Evolutionary conservation across 1,140 invertebrate species (phyloP), one percentile per base, ranked within the genome.

Genomic region (Adelges cooleyi): DNA sequence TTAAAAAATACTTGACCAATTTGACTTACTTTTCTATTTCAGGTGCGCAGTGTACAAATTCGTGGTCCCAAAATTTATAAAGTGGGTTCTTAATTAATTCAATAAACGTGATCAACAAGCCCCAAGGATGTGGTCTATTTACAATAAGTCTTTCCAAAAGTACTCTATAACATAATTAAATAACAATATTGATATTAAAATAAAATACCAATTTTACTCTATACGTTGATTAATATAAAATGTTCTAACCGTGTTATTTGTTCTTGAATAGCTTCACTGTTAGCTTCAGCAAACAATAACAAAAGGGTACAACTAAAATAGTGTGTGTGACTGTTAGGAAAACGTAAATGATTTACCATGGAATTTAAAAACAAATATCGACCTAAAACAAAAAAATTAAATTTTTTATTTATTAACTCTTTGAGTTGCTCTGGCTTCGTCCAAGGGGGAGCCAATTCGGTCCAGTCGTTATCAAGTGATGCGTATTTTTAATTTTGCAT

Each of bases 41-140:
- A 9, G 95, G 94, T 27, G 95, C 94, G 78, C 95, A 99, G 73
- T 95, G 90, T 0, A 99, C 95, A 80, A 99, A 99, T 69, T 99
- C 95, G 73, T 98, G 95, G 54, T 86, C 85, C 95, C 95, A 99
- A 76, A 99, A 99, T 76, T 97, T 95, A 79, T 97, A 99, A n/a
- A 85, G 86, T 13, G 90, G 92, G 78, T 99, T 99, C 73, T 97
- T 98, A 71, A 99, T 98, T 18, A 99, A 81, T 77, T 99, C 96
- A 70, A 98, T 98, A 75, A 99, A 98, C 0, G 96, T 99, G 51
- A 99, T 95, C 8, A 99, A 80, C 10, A 99, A 77, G 29, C 97
- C 97, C 97, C 97, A 99, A 1, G 97, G 97, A 79, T 99, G 96
- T 8, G 97, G 97, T 67, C 95, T 80, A 75, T 98, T 98, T 0